phyloP scores from a whole-genome alignment of 2,888 invertebrate species.

The Luffia ferchaultella region DNA sequence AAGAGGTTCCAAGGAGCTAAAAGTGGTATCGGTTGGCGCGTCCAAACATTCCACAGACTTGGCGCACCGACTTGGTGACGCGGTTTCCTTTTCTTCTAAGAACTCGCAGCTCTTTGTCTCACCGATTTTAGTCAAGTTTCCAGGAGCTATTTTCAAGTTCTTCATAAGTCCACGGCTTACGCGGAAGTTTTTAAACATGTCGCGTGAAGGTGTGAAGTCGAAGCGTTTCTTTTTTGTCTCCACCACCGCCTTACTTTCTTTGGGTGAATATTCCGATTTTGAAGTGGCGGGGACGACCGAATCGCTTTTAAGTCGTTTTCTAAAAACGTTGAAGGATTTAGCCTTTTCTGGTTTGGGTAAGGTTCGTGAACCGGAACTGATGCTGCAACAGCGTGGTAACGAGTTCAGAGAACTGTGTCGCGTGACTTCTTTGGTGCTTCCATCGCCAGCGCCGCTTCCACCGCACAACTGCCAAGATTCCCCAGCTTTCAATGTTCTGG shows the following conservation, averaged over 20 bases:
- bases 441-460: constrained; percentile 11
- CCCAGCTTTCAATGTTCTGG: constrained; percentile 20
- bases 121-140: constrained; percentile 30
- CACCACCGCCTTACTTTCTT: constrained; percentile 37
- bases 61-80: constrained; percentile 33
- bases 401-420: constrained; percentile 42
- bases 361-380: constrained; percentile 16
- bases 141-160: constrained; percentile 34
- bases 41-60: constrained; percentile 53
- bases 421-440: constrained; percentile 21
- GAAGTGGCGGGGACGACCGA: constrained; percentile 36
- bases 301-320: constrained; percentile 59
- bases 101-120: constrained; percentile 58
- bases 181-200: constrained; percentile 55
- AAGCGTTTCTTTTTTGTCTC: constrained; percentile 57
- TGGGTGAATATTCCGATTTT: constrained; percentile 37
- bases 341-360: constrained; percentile 29
- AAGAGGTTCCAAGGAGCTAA: too few relatives aligned
- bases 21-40: constrained; percentile 13
- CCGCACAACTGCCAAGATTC: constrained; percentile 19
- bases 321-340: constrained; percentile 39
- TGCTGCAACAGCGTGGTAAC: constrained; percentile 26
- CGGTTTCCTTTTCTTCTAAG: constrained; percentile 32
- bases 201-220: constrained; percentile 53
- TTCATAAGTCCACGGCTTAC: constrained; percentile 41